Conservation (phyloP, 2,797 vertebrate genomes). For the Podarcis lilfordi region DNA sequence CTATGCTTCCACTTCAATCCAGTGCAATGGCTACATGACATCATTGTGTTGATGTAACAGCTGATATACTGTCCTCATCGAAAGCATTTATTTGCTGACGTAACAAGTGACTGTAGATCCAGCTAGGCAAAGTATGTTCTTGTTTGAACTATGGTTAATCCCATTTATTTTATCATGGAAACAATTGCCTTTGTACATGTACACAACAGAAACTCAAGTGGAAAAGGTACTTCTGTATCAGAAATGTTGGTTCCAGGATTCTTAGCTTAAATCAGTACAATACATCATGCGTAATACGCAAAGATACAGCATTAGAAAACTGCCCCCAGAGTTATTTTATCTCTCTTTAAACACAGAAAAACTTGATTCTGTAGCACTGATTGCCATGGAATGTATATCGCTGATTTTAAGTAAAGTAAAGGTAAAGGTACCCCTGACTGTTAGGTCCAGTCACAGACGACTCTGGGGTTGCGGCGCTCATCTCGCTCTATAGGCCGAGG, state of each 20-base stretch:
- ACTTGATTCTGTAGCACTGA: slow-evolving; percentile 30
- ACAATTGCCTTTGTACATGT: slow-evolving; percentile 52
- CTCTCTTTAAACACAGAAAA: neutral
- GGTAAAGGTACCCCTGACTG: too few species aligned
- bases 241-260: slow-evolving; percentile 41
- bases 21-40: slow-evolving; percentile 35
- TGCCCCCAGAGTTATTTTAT: neutral
- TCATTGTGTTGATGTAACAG: neutral
- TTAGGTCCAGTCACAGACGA: too few species aligned
- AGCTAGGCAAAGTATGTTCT: slow-evolving; percentile 20
- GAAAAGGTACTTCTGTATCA: slow-evolving; percentile 49
- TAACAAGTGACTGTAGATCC: neutral
- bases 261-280: slow-evolving; percentile 49
- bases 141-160: slow-evolving; percentile 18
- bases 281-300: slow-evolving; percentile 46
- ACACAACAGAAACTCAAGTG: slow-evolving; percentile 25
- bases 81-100: slow-evolving; percentile 6
- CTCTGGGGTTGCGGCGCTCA: too few species aligned
- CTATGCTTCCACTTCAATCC: slow-evolving; percentile 44
- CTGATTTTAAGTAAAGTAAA: too few species aligned
- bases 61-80: neutral
- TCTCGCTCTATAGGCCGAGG: too few species aligned
- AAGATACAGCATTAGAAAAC: slow-evolving; percentile 44
- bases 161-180: slow-evolving; percentile 37
- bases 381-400: neutral